Conservation (phyloP, 2,888 invertebrate genomes). For the Willowsia nigromaculata region DNA sequence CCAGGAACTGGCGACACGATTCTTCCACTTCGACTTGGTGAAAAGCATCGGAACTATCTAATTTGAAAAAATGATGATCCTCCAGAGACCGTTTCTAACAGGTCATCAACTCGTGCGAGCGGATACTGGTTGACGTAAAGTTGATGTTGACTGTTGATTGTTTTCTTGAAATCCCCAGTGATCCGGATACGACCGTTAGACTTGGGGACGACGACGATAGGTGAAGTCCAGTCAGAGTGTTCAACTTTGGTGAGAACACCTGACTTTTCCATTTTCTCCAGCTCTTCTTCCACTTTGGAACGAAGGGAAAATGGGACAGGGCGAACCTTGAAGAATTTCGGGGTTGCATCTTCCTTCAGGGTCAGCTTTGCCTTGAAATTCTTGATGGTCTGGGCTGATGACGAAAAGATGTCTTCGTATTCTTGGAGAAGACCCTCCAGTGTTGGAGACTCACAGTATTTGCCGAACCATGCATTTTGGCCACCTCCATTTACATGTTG, state of each 20-base stretch:
- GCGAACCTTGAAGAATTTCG: conserved; percentile 77
- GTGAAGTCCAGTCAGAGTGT: conserved; percentile 79
- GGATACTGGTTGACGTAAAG: conserved; percentile 79
- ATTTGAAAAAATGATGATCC: conserved; percentile 79
- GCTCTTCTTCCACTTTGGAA: conserved; percentile 76
- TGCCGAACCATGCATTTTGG: no score
- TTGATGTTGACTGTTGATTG: conserved; percentile 78
- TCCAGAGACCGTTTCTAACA: conserved; percentile 75
- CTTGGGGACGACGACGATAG: conserved; percentile 80
- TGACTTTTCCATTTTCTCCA: conserved; percentile 75
- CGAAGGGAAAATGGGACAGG: conserved; percentile 79
- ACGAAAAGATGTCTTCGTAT: no score
- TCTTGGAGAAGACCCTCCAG: no score
- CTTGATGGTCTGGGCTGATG: no score
- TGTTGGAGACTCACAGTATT: no score
- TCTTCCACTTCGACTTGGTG: conserved; percentile 79
- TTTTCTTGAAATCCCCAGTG: conserved; percentile 79
- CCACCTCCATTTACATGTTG: no score
- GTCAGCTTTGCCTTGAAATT: no score
- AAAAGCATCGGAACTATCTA: conserved; percentile 80
- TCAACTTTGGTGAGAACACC: conserved; percentile 77
- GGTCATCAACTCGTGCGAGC: conserved; percentile 76
- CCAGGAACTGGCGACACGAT: conserved; percentile 77
- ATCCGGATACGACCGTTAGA: conserved; percentile 79
- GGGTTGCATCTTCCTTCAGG: conserved; percentile 76